These are phyloP conservation scores for Myotis yumanensis DNA, from an alignment of 2,113 vertebrate species.

Conservation along the genomic window DNA sequence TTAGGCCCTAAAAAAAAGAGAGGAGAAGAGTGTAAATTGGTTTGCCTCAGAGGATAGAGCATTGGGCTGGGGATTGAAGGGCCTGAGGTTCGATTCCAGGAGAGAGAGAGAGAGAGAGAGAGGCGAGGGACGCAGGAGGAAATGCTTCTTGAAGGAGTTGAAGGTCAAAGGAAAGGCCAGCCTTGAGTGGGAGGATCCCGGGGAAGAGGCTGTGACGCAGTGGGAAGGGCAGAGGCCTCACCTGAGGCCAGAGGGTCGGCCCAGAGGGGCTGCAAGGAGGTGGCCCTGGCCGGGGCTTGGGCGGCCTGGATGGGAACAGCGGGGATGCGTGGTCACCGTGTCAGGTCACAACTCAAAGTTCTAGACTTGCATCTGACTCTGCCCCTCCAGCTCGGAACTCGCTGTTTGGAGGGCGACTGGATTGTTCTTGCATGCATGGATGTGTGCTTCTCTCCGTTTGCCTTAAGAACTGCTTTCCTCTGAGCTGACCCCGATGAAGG, in stretches of 20 bases:
- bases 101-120: too few relatives aligned
- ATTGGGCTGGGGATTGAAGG: too few relatives aligned
- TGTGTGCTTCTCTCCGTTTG: neutral
- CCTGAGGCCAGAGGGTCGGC: fast-evolving
- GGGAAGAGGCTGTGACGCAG: fast-evolving
- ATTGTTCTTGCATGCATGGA: fast-evolving
- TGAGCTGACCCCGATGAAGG: neutral
- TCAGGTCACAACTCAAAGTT: fast-evolving
- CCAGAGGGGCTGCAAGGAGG: fast-evolving
- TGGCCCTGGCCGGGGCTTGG: fast-evolving
- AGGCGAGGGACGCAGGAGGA: too few relatives aligned
- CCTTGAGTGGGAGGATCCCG: fast-evolving
- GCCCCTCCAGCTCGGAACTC: neutral
- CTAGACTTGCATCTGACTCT: fast-evolving
- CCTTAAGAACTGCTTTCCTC: neutral
- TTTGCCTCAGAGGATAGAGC: too few relatives aligned
- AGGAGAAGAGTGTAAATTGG: too few relatives aligned
- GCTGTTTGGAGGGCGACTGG: neutral
- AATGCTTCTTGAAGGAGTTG: neutral
- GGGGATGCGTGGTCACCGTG: fast-evolving
- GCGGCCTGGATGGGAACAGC: fast-evolving
- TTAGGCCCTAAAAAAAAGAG: too few relatives aligned
- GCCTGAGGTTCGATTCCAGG: too few relatives aligned
- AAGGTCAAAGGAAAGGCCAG: neutral
- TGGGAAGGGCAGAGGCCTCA: neutral